A percentile compares a stretch with the other conserved stretches of the same genome.
phyloP scores from a whole-genome alignment of 2,888 invertebrate genomes.

The Lasioglossum morio region DNA sequence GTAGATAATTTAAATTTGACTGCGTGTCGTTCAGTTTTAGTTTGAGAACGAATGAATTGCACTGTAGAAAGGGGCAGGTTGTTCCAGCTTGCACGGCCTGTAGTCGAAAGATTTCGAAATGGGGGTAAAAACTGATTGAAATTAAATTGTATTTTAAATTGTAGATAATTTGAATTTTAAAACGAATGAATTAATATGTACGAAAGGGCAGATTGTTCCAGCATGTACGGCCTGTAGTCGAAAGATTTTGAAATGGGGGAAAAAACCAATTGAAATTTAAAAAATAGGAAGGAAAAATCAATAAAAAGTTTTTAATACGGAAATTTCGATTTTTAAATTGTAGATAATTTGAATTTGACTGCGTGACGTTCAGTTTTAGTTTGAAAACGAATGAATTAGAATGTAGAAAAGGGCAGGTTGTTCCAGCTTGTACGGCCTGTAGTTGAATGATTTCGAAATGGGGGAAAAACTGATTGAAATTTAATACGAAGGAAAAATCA shows the following conservation, averaged over 20 bases:
- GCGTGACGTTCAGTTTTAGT: neutral
- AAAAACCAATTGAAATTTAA: no score
- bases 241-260: no score
- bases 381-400: neutral
- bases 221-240: no score
- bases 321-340: conserved; percentile 18
- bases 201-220: no score
- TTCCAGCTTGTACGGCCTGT: neutral
- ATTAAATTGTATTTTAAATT: no score
- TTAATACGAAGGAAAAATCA: conserved; percentile 67
- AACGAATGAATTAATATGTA: no score
- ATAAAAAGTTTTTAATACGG: no score
- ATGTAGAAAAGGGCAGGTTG: conserved; percentile 1
- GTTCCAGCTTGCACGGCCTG: neutral
- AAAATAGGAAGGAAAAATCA: no score
- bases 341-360: neutral
- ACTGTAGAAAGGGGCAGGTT: neutral
- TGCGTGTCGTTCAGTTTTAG: neutral
- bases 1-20: neutral
- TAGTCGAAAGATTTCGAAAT: neutral
- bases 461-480: conserved; percentile 47
- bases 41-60: no score
- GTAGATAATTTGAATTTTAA: no score
- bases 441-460: neutral
- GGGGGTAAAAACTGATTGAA: conserved; percentile 44